Evolutionary conservation across 1,140 invertebrate genomes (phyloP), one percentile per base, ranked within the genome.

Genomic region (Sminthurinus signatus): DNA sequence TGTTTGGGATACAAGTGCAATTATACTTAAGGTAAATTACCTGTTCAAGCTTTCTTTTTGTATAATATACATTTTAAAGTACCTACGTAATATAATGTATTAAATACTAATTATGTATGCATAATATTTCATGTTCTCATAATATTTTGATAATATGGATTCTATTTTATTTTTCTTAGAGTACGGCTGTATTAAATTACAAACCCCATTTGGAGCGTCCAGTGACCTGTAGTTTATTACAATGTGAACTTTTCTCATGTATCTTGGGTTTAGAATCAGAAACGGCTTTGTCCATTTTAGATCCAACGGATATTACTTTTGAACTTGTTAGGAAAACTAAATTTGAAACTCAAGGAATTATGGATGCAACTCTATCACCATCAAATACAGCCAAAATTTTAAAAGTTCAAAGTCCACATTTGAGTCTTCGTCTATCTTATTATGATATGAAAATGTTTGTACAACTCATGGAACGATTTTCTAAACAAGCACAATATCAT

Each of bases 241-340:
- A 91, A 72, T 85, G 93, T 72, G 93, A 97, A 78, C 81, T 97
- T 68, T 97, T 95, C 77, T 96, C 93, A 0, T 96, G 93, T 77
- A 88, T 91, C 65, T 78, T 97, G 44, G 91, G 90, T 8, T 82
- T 88, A 66, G 93, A 96, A 79, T 89, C 96, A 62, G 92, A 96
- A 74, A 96, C 93, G 0, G 92, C 93, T 1, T 78, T 96, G 4
- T 93, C 93, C n/a, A 97, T 98, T 68, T 88, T 97, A 50, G 93
- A 97, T 78, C 94, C 94, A 0, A 87, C 70, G 91, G 46, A 90
- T 86, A 5, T 78, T 93, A 17, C 89, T 85, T 73, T 80, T 89
- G 29, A 86, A 89, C 64, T 65, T 12, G 73, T 71, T 12, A 67
- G 73, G 39, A 69, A 73, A 44, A 60, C 74, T 50, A 56, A 51